Evolutionary conservation across 1,140 invertebrate species (phyloP).

Genomic region (Anastrepha ludens): DNA sequence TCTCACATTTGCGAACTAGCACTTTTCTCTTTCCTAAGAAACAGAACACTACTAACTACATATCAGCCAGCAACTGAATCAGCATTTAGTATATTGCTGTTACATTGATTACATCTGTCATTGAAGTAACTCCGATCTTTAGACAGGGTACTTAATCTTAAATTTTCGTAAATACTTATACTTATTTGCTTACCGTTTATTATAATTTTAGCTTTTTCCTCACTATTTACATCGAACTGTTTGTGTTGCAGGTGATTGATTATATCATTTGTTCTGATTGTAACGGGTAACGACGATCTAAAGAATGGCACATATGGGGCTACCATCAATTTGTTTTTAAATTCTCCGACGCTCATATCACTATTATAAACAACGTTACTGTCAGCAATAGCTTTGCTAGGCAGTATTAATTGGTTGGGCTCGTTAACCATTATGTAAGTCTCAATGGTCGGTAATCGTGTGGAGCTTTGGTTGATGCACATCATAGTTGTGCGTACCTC

Average conservation of each 20-base stretch:
- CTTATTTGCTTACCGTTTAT: conserved; percentile 59
- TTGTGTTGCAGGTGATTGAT: background rate
- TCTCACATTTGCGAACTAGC: too few species aligned
- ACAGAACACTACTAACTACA: too few species aligned
- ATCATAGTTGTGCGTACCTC: conserved; percentile 86
- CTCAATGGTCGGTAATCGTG: conserved; percentile 70
- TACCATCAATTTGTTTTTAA: background rate
- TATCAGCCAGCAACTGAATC: too few species aligned
- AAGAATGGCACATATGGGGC: background rate
- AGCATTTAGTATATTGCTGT: too few species aligned
- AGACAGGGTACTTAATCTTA: too few species aligned
- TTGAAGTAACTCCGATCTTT: too few species aligned
- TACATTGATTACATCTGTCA: too few species aligned
- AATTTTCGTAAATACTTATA: background rate
- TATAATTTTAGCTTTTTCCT: conserved; percentile 55
- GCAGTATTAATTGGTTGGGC: conserved; percentile 54
- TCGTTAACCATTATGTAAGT: conserved; percentile 73
- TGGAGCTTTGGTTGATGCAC: conserved; percentile 73
- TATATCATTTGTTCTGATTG: background rate
- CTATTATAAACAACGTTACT: background rate
- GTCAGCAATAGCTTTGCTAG: background rate
- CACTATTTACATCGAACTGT: background rate
- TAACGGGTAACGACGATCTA: too few species aligned
- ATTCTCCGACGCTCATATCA: background rate
- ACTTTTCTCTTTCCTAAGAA: too few species aligned